Conservation (phyloP, 2,888 invertebrate species). For the Camponotus fellah region DNA sequence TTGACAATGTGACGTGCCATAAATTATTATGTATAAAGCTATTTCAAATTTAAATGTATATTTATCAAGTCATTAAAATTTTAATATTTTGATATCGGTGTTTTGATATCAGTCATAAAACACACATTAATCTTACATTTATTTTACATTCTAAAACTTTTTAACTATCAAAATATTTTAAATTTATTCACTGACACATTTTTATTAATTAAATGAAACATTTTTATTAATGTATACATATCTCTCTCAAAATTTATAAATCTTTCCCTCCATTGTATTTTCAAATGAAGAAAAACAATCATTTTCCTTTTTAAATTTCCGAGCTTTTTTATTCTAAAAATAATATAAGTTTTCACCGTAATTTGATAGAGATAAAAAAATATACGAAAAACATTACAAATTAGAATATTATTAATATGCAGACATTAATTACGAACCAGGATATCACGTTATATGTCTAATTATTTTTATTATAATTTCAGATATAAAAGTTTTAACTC, state of each 20-base stretch:
- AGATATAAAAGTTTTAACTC: neutral
- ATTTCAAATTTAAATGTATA: conserved; percentile 8
- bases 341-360: neutral
- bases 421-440: neutral
- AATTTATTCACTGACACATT: neutral
- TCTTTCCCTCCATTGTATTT: neutral
- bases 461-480: too few species aligned
- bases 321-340: neutral
- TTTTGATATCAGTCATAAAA: neutral
- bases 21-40: neutral
- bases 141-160: neutral
- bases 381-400: neutral
- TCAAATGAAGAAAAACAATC: neutral
- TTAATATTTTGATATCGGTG: neutral
- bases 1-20: neutral
- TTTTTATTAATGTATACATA: neutral
- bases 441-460: neutral
- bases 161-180: neutral
- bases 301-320: neutral
- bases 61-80: conserved; percentile 1
- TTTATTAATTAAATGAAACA: neutral
- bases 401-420: neutral
- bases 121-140: neutral
- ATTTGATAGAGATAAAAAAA: conserved; percentile 17
- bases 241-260: neutral